These are phyloP conservation scores for Corythaixoides concolor DNA, from an alignment of 2,113 vertebrate genomes.

Conservation along the genomic window DNA sequence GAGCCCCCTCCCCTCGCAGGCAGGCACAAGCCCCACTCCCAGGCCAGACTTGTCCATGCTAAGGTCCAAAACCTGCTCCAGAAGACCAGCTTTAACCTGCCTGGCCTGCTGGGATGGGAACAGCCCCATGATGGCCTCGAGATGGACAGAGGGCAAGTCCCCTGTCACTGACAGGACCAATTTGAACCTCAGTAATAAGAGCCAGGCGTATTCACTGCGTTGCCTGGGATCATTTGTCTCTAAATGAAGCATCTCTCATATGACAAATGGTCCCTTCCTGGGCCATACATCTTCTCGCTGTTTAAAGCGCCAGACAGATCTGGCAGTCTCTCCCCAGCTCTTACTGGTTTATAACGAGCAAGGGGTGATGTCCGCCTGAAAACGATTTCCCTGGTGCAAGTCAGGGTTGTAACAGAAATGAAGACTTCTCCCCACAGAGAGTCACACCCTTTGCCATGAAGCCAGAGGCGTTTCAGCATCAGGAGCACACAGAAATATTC, in stretches of 20 bases:
- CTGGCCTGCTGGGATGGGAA: background rate
- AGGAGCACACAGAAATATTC: background rate
- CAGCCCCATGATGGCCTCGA: background rate
- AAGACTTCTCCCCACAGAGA: background rate
- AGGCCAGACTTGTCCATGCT: background rate
- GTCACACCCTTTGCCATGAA: background rate
- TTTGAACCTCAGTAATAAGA: background rate
- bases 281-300: background rate
- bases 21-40: background rate
- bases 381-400: background rate
- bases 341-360: background rate
- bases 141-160: background rate
- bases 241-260: background rate
- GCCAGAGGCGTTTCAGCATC: background rate
- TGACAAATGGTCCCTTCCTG: background rate
- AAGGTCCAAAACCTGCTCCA: background rate
- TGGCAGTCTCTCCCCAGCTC: background rate
- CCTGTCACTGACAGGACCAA: accelerated
- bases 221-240: background rate
- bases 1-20: background rate
- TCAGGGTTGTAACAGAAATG: background rate
- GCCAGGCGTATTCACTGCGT: background rate
- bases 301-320: background rate
- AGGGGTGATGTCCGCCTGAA: background rate
- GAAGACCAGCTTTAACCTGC: background rate